A percentile compares a stretch with the other conserved stretches of the same genome.
Conservation (phyloP, 2,797 vertebrate genomes). For the Morelia viridis region DNA sequence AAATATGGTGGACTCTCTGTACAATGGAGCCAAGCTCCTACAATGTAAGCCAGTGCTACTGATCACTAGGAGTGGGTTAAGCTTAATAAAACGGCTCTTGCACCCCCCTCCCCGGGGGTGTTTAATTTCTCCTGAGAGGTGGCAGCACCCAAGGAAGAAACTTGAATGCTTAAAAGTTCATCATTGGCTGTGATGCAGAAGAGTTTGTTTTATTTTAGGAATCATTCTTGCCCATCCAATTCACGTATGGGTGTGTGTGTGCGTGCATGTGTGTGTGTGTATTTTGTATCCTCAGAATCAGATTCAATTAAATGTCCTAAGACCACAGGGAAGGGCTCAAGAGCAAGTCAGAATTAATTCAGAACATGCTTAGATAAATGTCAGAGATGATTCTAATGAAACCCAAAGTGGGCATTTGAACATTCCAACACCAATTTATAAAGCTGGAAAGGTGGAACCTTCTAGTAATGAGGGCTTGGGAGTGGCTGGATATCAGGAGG, state of each 20-base stretch:
- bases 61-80: not conserved
- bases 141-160: not conserved
- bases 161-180: not conserved
- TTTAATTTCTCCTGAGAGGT: not conserved
- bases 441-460: not conserved
- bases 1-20: not conserved
- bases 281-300: not conserved
- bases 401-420: not conserved
- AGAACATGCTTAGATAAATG: not conserved
- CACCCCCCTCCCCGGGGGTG: not conserved
- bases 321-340: not conserved
- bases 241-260: not conserved
- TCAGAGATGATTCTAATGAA: not conserved
- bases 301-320: not conserved
- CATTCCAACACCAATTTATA: no score
- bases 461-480: not conserved
- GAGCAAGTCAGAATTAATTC: not conserved
- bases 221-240: not conserved
- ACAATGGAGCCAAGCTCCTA: not conserved
- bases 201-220: not conserved
- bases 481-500: not conserved
- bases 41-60: not conserved
- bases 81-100: not conserved
- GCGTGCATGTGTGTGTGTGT: not conserved
- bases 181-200: not conserved